Percentiles rank a stretch among this genome's conserved stretches.
phyloP scores from a whole-genome alignment of 2,113 vertebrate species.

The Dromas ardeola region DNA sequence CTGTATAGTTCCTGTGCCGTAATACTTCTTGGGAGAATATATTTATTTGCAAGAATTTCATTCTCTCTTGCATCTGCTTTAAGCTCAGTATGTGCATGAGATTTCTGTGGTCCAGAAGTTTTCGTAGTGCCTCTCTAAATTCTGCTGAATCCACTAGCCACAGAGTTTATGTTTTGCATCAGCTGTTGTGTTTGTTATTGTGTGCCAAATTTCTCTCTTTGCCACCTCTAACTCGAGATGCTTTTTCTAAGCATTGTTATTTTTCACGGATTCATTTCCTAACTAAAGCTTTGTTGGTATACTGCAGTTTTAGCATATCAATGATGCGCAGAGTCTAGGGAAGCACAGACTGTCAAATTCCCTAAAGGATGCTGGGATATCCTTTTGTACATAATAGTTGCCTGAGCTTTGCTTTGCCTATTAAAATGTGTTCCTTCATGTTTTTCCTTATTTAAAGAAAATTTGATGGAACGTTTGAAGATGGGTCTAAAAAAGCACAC shows the following conservation, averaged over 20 bases:
- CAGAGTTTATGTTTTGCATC: background rate
- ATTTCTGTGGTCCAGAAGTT: background rate
- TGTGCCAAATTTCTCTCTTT: background rate
- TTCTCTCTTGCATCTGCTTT: background rate
- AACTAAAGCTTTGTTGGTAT: background rate
- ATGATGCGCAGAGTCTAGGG: background rate
- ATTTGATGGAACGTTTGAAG: slow-evolving; percentile 26
- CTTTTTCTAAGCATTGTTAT: background rate
- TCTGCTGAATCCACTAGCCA: background rate
- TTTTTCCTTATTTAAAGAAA: slow-evolving; percentile 24
- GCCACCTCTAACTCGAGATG: background rate
- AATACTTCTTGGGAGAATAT: background rate
- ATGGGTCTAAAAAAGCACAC: background rate
- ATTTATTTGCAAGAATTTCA: background rate
- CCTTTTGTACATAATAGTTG: background rate
- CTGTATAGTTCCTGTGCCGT: background rate
- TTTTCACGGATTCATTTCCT: background rate
- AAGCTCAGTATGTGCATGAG: background rate
- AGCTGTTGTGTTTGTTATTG: background rate
- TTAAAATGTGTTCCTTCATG: slow-evolving; percentile 34
- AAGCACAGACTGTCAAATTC: background rate
- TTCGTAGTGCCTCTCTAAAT: background rate
- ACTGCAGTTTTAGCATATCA: slow-evolving; percentile 6
- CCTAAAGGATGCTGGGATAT: background rate
- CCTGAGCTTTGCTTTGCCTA: slow-evolving; percentile 13